Evolutionary conservation across 2,888 invertebrate genomes (phyloP).

Genomic region (Patella caerulea): DNA sequence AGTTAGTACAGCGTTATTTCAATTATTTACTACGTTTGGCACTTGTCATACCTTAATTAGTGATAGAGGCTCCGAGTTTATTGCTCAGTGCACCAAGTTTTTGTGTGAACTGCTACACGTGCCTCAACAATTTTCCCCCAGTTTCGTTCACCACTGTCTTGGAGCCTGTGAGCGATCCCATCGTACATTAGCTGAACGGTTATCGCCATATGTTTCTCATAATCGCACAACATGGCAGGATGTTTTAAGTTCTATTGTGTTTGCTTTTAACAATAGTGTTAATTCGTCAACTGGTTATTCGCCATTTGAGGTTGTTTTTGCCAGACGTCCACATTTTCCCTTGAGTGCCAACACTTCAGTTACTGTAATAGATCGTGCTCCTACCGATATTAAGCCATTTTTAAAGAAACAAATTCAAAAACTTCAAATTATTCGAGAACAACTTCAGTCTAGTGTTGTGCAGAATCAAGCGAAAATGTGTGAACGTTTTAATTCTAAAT

Average conservation of each 20-base stretch:
- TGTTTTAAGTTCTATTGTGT: constrained; percentile 25
- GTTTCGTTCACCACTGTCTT: constrained; percentile 29
- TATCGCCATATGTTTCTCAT: constrained; percentile 27
- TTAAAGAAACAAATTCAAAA: too few relatives aligned
- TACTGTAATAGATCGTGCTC: background rate
- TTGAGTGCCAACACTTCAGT: background rate
- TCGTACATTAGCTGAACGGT: constrained; percentile 23
- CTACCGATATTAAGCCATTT: too few relatives aligned
- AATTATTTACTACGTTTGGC: constrained; percentile 22
- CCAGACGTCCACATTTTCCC: constrained; percentile 23
- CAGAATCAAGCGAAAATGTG: background rate
- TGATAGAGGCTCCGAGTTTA: constrained; percentile 6
- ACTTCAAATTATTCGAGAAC: background rate
- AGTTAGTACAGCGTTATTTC: constrained; percentile 13
- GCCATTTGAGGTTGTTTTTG: constrained; percentile 25
- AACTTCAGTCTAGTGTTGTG: background rate
- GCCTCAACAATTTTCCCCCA: constrained; percentile 14
- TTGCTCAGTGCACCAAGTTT: background rate
- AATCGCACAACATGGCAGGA: constrained; percentile 26
- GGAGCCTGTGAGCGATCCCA: constrained; percentile 32
- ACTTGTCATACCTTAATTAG: constrained; percentile 22
- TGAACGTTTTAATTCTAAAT: constrained; percentile 14
- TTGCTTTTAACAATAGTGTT: constrained; percentile 28
- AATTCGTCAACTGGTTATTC: constrained; percentile 18
- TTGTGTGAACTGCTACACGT: background rate